Percentiles rank a stretch among this genome's conserved stretches.
These are phyloP conservation scores for Phylloscopus whistleri DNA, from an alignment of 2,113 vertebrate species.

Conservation along the genomic window DNA sequence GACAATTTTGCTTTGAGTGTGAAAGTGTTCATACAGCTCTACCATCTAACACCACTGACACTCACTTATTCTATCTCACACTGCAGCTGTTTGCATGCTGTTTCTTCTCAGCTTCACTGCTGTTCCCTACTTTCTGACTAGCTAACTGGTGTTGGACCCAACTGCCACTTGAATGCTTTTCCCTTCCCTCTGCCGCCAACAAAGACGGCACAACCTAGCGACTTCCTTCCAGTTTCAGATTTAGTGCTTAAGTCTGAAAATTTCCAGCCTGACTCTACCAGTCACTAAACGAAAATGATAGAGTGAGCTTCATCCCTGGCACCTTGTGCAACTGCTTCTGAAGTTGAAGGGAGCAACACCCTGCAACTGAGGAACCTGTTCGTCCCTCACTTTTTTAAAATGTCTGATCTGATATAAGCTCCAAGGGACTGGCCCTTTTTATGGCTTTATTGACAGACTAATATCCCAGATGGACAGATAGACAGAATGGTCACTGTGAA, in stretches of 20 bases:
- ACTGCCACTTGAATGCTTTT: constrained; percentile 23
- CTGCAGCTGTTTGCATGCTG: constrained; percentile 29
- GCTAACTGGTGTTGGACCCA: constrained; percentile 45
- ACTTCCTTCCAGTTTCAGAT: not conserved
- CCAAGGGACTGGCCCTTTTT: not conserved
- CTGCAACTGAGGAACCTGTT: not conserved
- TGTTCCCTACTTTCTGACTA: constrained; percentile 43
- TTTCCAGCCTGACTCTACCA: not conserved
- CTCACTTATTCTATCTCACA: constrained; percentile 47
- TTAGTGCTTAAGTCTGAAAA: not conserved
- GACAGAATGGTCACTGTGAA: not conserved
- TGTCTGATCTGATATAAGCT: not conserved
- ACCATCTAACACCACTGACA: constrained; percentile 39
- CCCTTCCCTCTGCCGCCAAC: not conserved
- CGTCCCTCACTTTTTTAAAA: not conserved
- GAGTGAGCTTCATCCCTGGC: not conserved
- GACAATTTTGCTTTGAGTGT: constrained; percentile 32
- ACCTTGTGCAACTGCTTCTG: not conserved
- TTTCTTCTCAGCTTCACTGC: constrained; percentile 34
- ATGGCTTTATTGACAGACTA: not conserved
- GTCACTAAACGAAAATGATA: not conserved
- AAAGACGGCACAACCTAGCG: not conserved
- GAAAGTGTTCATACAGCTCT: not conserved
- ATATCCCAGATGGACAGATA: not conserved
- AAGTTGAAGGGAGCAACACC: not conserved